Percentiles rank a stretch among this genome's conserved stretches.
Evolutionary conservation across 2,113 vertebrate genomes (phyloP).

Genomic region (Notothenia rossii): DNA sequence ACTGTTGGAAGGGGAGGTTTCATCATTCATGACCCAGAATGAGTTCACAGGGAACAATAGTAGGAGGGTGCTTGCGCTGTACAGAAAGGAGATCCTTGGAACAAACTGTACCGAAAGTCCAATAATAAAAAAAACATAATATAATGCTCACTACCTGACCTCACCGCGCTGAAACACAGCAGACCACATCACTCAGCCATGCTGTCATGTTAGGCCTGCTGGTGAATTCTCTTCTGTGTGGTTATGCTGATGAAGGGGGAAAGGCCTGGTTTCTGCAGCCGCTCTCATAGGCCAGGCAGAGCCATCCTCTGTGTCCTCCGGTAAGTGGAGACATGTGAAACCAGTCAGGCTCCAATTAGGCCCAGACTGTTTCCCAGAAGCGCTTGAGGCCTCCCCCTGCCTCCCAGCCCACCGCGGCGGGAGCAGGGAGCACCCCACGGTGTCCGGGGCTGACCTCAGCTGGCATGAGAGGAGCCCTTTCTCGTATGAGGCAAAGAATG

Average conservation of each 20-base stretch:
- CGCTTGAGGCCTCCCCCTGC: constrained; percentile 64
- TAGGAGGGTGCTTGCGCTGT: not conserved
- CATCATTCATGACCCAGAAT: not conserved
- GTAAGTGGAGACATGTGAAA: constrained; percentile 82
- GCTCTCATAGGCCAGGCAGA: constrained; percentile 55
- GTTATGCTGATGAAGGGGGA: constrained; percentile 55
- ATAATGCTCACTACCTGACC: constrained; percentile 27
- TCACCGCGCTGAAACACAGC: constrained; percentile 16
- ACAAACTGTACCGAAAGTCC: constrained; percentile 30
- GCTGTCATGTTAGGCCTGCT: constrained; percentile 35
- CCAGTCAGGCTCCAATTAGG: constrained; percentile 76
- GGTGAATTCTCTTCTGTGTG: constrained; percentile 50
- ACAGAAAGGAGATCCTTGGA: constrained; percentile 29
- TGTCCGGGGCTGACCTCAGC: constrained; percentile 72
- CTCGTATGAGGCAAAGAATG: constrained; percentile 50
- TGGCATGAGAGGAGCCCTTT: constrained; percentile 40
- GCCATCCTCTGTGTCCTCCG: constrained; percentile 68
- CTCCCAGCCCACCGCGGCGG: constrained; percentile 55
- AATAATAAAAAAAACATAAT: not conserved
- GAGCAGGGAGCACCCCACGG: constrained; percentile 67
- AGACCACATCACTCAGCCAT: constrained; percentile 31
- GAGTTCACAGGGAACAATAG: constrained; percentile 35
- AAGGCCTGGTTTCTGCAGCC: constrained; percentile 41
- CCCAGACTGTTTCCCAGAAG: constrained; percentile 80
- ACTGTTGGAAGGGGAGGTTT: not conserved